Percentiles rank a stretch among this genome's conserved stretches.
These are phyloP conservation scores for Arctocebus calabarensis DNA, from an alignment of 2,797 vertebrate species.

Conservation along the genomic window DNA sequence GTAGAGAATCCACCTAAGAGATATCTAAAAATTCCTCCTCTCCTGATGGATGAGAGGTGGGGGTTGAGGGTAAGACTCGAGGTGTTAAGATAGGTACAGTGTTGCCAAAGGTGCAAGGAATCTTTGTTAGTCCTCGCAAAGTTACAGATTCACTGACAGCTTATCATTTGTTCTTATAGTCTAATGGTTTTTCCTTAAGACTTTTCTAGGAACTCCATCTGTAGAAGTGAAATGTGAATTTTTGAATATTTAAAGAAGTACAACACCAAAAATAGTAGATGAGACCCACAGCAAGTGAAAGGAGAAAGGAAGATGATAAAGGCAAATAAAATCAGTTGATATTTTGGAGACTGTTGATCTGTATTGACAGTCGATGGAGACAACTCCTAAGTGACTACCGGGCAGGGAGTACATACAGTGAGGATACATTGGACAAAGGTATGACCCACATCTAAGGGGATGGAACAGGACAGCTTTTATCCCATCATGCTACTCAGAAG, in stretches of 20 bases:
- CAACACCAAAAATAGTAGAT: background rate
- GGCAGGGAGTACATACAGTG: background rate
- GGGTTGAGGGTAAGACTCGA: background rate
- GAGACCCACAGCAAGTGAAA: background rate
- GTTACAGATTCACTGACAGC: background rate
- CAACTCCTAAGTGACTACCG: background rate
- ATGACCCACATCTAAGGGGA: background rate
- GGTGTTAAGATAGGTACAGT: background rate
- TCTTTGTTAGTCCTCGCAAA: background rate
- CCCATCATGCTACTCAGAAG: background rate
- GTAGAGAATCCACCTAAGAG: background rate
- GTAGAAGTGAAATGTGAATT: background rate
- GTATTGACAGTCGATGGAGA: too few species aligned
- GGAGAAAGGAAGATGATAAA: background rate
- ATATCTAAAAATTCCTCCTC: background rate
- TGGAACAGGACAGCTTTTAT: background rate
- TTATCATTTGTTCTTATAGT: background rate
- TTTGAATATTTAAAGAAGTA: background rate
- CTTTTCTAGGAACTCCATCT: background rate
- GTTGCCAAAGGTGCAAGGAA: background rate
- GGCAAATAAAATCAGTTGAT: background rate
- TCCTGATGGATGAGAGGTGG: background rate
- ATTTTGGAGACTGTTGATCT: background rate
- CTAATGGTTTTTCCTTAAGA: background rate
- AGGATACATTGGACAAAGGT: background rate